Evolutionary conservation across 2,888 invertebrate genomes (phyloP), one percentile per base, ranked within the genome.

Genomic region (Rhagophthalmus giganteus): DNA sequence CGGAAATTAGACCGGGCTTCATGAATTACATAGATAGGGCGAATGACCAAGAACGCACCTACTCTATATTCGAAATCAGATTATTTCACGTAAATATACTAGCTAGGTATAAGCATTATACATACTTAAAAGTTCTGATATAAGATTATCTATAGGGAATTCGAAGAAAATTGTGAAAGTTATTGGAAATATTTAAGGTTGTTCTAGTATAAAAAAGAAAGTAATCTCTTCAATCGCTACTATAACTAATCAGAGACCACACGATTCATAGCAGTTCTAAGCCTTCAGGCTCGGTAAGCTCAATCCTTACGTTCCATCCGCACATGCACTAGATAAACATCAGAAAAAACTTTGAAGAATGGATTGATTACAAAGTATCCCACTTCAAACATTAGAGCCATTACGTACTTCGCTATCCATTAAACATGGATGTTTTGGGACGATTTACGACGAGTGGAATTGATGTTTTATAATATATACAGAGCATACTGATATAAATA

Each of bases 1-100:
- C 65, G 66, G 66, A 66, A 65, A 66, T 66, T 66, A 66, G 64
- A 37, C 24, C 34, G 57, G 58, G 58, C 59, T 57, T 51, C 59
- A 58, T 53, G 45, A 52, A 51, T 52, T 52, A 54, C 42, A 40
- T 35, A 59, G 60, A 61, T 60, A 61, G 56, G 56, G 57, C 51
- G 57, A 57, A 60, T 55, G 59, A 58, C 41, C 42, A 31, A 28
- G 24, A 40, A n/a, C n/a, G n/a, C n/a, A n/a, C n/a, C n/a, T n/a
- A n/a, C n/a, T n/a, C n/a, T n/a, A n/a, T n/a, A n/a, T n/a, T n/a
- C n/a, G n/a, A n/a, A n/a, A n/a, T n/a, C 30, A 10, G 34, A 34
- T 16, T n/a, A 16, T 24, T 32, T 24, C 34, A 9, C 20, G 20
- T 20, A 20, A 20, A 20, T 7, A 20, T n/a, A n/a, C n/a, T n/a